Percentiles rank a stretch among this genome's conserved stretches.
Evolutionary conservation across 2,113 vertebrate species (phyloP).

Genomic region (Corythoichthys haematopterus): DNA sequence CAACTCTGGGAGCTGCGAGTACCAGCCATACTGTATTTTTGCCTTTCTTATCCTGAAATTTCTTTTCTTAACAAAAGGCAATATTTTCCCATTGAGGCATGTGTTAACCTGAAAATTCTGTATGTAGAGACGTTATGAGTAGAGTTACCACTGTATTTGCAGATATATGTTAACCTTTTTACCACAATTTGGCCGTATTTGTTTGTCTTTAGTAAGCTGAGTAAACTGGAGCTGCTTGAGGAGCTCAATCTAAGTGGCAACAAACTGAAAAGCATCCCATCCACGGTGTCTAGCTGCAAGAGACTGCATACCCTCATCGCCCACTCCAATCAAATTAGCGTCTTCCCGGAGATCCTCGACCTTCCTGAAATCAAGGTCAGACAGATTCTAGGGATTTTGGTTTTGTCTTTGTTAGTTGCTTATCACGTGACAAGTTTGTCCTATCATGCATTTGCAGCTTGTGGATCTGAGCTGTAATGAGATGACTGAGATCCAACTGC

Average conservation of each 20-base stretch:
- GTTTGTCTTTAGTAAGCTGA: constrained; percentile 79
- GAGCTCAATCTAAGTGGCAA: constrained; percentile 94
- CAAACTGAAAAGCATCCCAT: constrained; percentile 91
- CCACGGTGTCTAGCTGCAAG: constrained; percentile 91
- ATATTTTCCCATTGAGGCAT: no score
- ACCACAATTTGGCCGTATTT: background rate
- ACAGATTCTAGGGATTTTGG: background rate
- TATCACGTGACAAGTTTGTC: background rate
- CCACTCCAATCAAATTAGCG: constrained; percentile 89
- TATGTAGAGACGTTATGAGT: no score
- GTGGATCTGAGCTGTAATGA: constrained; percentile 95
- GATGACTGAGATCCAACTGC: constrained; percentile 88
- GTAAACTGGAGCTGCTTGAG: constrained; percentile 88
- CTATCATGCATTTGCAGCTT: constrained; percentile 65
- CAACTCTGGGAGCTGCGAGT: no score
- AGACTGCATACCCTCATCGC: constrained; percentile 87
- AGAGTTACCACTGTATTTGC: no score
- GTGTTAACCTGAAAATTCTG: no score
- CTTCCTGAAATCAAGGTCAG: constrained; percentile 92
- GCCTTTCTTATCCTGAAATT: no score
- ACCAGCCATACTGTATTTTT: no score
- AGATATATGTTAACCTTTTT: background rate
- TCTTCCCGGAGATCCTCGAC: constrained; percentile 92
- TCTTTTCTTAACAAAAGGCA: no score
- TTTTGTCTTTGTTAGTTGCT: background rate